Base-by-base conservation (phyloP, 1,140 invertebrate species). In the Drosophila punjabiensis region DNA sequence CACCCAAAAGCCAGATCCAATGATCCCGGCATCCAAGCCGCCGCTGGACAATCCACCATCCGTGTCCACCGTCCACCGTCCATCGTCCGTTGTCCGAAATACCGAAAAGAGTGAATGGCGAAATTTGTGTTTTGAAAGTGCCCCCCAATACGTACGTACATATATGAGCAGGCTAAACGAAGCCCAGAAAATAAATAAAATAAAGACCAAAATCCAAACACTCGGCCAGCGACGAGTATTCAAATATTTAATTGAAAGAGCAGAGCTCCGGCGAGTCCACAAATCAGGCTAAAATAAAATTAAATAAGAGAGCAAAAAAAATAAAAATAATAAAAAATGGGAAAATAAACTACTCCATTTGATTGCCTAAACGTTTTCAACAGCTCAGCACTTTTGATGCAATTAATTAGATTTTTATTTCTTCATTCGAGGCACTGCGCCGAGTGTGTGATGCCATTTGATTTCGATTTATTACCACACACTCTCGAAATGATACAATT, bases 321-420 rank as follows among this genome's bases (percentile, higher is more conserved):
- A 30, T 5, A 10, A 10, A 32, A 9, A n/a, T n/a, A n/a, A n/a
- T n/a, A 18, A 41, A 32, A 60, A 59, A 30, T 69, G 33, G 37
- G 24, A 8, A 76, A 71, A 75, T 60, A 73, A 81, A 68, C 85
- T 76, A 66, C 85, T 81, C 81, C 52, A 81, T 79, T 89, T 85
- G 86, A 85, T 90, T 90, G 86, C 86, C 85, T 90, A 90, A 89
- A 89, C 85, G 85, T 73, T 85, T 75, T 81, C 77, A 85, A 85
- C 82, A 85, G 82, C 82, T 85, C 82, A 84, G 82, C 82, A 84
- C 66, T 81, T 86, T 86, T 80, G 65, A 75, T 81, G 86, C 86
- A 91, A 90, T 90, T 90, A 90, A 90, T 90, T 90, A 86, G 79
- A 82, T 69, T 91, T 90, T 90, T 86, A 90, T 86, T 86, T 90